These are phyloP conservation scores for Rattus rattus DNA, from an alignment of 2,113 vertebrate genomes.

Conservation along the genomic window DNA sequence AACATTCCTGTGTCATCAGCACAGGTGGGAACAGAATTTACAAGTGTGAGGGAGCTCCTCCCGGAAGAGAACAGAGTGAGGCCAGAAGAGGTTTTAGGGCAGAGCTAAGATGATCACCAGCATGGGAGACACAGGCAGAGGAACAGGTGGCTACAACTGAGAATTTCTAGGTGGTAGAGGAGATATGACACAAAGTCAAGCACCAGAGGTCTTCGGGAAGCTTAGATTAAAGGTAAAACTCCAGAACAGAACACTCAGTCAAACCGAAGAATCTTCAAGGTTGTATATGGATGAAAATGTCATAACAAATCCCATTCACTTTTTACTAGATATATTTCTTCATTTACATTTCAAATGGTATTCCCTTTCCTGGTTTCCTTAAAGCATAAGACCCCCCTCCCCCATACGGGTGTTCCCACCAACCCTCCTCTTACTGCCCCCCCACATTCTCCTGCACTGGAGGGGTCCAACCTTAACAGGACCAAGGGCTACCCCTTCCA, in stretches of 20 bases:
- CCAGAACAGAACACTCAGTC: background rate
- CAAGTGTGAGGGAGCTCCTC: background rate
- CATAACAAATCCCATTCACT: background rate
- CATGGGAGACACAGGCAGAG: background rate
- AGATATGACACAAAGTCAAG: background rate
- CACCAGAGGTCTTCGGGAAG: background rate
- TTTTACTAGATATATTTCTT: background rate
- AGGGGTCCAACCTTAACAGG: too few relatives aligned
- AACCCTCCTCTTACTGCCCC: too few relatives aligned
- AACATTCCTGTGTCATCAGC: background rate
- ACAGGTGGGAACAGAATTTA: background rate
- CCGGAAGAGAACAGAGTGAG: background rate
- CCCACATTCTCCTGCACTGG: too few relatives aligned
- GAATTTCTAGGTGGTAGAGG: background rate
- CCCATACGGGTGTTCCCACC: too few relatives aligned
- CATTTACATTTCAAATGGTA: too few relatives aligned
- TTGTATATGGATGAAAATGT: background rate
- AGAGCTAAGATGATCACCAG: background rate
- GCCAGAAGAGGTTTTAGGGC: background rate
- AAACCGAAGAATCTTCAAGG: background rate
- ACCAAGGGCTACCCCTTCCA: too few relatives aligned
- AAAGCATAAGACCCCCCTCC: too few relatives aligned
- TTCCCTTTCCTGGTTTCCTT: too few relatives aligned
- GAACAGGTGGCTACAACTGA: background rate
- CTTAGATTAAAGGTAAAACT: background rate